Evolutionary conservation across 1,140 invertebrate species (phyloP).

Genomic region (Spodoptera litura): DNA sequence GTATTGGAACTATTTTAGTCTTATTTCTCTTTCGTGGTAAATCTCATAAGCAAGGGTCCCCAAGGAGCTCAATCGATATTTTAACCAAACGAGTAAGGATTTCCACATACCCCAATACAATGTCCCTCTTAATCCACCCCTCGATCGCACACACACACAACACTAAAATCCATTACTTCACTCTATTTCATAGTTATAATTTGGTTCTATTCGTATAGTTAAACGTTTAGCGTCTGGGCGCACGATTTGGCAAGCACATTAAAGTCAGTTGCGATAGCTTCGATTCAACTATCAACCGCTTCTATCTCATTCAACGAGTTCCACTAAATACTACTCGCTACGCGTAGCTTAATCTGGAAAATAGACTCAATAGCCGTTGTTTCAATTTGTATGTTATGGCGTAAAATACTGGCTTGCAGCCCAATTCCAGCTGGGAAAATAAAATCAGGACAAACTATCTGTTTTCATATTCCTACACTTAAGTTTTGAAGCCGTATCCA

Average conservation of each 20-base stretch:
- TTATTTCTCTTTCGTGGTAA: not conserved
- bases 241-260: constrained; percentile 22
- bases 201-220: not conserved
- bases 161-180: not conserved
- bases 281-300: constrained; percentile 18
- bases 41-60: constrained; percentile 3
- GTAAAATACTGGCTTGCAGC: no score
- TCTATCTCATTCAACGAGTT: constrained; percentile 20
- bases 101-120: constrained; percentile 4
- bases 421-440: no score
- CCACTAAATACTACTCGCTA: not conserved
- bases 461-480: no score
- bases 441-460: no score
- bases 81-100: not conserved
- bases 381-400: not conserved
- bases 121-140: constrained; percentile 22
- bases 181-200: not conserved
- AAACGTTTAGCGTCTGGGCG: constrained; percentile 3
- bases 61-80: constrained; percentile 16
- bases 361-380: not conserved
- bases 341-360: not conserved
- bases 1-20: not conserved
- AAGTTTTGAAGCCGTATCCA: no score
- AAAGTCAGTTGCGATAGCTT: constrained; percentile 21
- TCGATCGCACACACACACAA: not conserved